These are phyloP conservation scores for Myopa testacea DNA, from an alignment of 2,888 invertebrate genomes.

Conservation along the genomic window DNA sequence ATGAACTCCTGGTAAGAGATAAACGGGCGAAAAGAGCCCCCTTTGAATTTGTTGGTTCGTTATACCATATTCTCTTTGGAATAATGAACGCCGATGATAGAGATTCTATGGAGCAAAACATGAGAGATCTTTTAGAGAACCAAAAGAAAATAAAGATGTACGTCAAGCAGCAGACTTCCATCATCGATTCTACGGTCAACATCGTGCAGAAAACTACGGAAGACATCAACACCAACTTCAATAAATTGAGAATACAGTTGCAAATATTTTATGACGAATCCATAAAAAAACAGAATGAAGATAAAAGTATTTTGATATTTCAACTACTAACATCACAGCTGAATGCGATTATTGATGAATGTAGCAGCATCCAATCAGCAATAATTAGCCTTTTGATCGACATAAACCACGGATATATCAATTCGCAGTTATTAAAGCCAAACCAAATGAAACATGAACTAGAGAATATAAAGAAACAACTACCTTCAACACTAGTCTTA, in stretches of 20 bases:
- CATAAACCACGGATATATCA: conserved; percentile 31
- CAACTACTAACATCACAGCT: too few relatives aligned
- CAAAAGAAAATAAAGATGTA: conserved; percentile 24
- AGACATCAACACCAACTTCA: conserved; percentile 33
- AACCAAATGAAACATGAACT: conserved; percentile 12
- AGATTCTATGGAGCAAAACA: conserved; percentile 26
- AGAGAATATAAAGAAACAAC: conserved; percentile 10
- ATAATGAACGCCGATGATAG: conserved; percentile 34
- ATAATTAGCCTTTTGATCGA: conserved; percentile 32
- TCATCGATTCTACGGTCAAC: conserved; percentile 36
- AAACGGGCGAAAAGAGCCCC: conserved; percentile 12
- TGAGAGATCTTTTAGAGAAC: conserved; percentile 31
- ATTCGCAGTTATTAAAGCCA: conserved; percentile 25
- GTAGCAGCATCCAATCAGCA: neutral
- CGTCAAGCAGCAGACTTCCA: conserved; percentile 31
- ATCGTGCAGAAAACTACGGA: conserved; percentile 38
- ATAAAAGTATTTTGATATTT: too few relatives aligned
- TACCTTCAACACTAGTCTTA: conserved; percentile 11
- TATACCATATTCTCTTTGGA: conserved; percentile 14
- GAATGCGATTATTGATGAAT: too few relatives aligned
- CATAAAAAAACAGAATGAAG: too few relatives aligned
- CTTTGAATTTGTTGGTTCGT: too few relatives aligned
- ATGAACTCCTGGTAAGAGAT: conserved; percentile 13
- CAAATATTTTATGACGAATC: neutral
- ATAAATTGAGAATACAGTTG: conserved; percentile 8